Percentiles rank a stretch among this genome's conserved stretches.
Evolutionary conservation across 2,888 invertebrate genomes (phyloP).

Genomic region (Apodemia duryi): DNA sequence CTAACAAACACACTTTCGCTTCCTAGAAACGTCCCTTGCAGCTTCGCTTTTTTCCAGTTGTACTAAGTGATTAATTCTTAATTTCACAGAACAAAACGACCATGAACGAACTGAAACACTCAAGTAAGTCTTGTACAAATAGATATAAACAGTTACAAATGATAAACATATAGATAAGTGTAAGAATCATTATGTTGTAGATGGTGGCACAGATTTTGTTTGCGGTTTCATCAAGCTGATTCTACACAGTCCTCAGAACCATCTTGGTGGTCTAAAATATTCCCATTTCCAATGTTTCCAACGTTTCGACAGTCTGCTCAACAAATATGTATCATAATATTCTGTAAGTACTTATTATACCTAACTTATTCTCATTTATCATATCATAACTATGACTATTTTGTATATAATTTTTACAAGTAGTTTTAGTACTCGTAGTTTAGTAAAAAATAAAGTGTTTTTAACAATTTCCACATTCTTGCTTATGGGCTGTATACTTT

Average conservation of each 20-base stretch:
- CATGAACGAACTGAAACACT: conserved; percentile 4
- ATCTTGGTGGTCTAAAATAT: conserved; percentile 81
- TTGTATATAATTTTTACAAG: too few species aligned
- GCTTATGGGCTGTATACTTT: too few species aligned
- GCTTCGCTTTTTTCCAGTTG: too few species aligned
- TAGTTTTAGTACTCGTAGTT: too few species aligned
- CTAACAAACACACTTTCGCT: too few species aligned
- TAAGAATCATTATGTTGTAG: conserved; percentile 35
- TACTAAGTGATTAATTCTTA: too few species aligned
- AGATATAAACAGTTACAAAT: conserved; percentile 3
- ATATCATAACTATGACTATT: too few species aligned
- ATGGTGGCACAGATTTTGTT: conserved; percentile 84
- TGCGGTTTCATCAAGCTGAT: conserved; percentile 82
- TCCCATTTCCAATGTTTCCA: conserved; percentile 85
- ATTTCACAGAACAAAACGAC: conserved; percentile 27
- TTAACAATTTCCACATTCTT: too few species aligned
- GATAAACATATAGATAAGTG: conserved; percentile 13
- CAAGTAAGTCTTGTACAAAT: conserved; percentile 21
- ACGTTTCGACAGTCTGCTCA: conserved; percentile 79
- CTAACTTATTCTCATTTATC: neutral
- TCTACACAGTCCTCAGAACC: conserved; percentile 82
- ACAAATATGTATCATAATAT: conserved; percentile 57
- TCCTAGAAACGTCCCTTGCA: too few species aligned
- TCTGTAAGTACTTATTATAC: conserved; percentile 48
- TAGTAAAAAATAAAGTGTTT: too few species aligned